Conservation (phyloP, 2,113 vertebrate species). For the Camelus dromedarius region DNA sequence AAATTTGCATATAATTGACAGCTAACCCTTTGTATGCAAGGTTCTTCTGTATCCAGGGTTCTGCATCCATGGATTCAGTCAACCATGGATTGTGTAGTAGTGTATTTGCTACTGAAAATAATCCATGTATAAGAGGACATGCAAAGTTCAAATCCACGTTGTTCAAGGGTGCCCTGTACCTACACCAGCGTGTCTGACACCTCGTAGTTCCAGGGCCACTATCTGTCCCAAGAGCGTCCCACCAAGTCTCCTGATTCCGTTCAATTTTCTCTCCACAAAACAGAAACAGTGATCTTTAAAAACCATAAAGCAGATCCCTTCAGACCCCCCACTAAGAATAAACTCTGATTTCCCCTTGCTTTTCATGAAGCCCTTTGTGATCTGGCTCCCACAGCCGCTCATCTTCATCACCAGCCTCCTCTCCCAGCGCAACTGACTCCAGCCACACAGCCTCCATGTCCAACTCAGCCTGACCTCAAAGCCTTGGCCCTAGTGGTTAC, state of each 20-base stretch:
- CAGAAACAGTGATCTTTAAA: background rate
- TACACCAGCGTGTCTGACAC: background rate
- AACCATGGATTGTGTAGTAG: background rate
- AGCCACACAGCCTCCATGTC: background rate
- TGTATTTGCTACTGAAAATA: background rate
- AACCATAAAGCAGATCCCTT: background rate
- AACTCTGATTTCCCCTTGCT: background rate
- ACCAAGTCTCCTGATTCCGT: background rate
- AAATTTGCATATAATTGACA: background rate
- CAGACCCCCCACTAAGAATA: background rate
- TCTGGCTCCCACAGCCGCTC: background rate
- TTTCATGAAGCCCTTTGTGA: background rate
- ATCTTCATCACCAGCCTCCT: background rate
- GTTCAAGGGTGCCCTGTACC: background rate
- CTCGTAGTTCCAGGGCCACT: rapidly evolving
- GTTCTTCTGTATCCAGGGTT: background rate
- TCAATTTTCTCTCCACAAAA: background rate
- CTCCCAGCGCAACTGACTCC: background rate
- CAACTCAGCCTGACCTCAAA: background rate
- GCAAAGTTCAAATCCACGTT: background rate
- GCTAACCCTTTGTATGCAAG: background rate
- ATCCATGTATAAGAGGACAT: background rate
- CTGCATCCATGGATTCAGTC: background rate
- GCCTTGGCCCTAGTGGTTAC: background rate
- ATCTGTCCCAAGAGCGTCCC: background rate